Percentiles rank a stretch among this genome's conserved stretches.
Conservation (phyloP, 1,140 invertebrate genomes). For the Papilio helenus region DNA sequence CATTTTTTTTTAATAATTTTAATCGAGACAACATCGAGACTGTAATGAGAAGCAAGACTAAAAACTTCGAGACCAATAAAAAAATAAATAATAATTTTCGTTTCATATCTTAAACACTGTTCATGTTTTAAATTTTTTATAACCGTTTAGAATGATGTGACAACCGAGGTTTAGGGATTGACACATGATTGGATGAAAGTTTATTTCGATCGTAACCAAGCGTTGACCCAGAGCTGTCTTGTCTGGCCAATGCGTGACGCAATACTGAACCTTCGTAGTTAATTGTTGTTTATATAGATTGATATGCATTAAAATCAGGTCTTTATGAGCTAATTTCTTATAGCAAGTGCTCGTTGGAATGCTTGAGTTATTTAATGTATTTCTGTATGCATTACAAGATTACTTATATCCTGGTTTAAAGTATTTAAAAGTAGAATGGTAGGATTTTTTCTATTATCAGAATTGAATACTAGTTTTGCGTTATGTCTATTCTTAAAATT, state of each 20-base stretch:
- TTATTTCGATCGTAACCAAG: constrained; percentile 44
- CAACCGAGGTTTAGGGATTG: constrained; percentile 41
- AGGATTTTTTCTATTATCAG: neutral
- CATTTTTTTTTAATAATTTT: too few species aligned
- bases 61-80: too few species aligned
- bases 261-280: constrained; percentile 29
- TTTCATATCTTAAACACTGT: neutral
- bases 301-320: neutral
- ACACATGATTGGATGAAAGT: constrained; percentile 43
- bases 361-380: neutral
- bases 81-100: too few species aligned
- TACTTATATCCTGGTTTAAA: neutral
- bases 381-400: neutral
- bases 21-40: too few species aligned
- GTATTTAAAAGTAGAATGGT: neutral
- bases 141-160: neutral
- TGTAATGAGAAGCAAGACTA: too few species aligned
- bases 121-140: neutral
- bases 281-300: constrained; percentile 37
- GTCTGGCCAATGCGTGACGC: constrained; percentile 24
- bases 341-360: neutral
- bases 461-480: neutral
- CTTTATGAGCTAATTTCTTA: constrained; percentile 30
- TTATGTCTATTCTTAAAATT: too few species aligned
- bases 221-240: constrained; percentile 46